Conservation (phyloP, 2,888 invertebrate species). For the Xiphydria camelus region DNA sequence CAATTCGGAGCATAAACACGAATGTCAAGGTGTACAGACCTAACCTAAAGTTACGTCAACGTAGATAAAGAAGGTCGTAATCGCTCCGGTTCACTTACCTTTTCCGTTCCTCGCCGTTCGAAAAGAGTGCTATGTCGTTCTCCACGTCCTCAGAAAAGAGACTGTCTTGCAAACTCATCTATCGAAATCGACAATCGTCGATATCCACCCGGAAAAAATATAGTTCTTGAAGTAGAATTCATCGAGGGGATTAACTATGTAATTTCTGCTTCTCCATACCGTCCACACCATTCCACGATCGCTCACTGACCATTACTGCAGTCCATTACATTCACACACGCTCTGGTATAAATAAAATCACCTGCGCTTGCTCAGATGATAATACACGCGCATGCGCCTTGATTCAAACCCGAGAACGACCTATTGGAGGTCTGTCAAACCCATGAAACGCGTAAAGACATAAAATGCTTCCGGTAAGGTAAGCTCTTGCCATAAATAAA, state of each 20-base stretch:
- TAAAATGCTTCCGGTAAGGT: too few species aligned
- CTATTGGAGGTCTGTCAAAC: too few species aligned
- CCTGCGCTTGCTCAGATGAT: too few species aligned
- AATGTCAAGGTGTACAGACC: not conserved
- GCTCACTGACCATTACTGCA: not conserved
- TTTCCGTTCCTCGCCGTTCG: conserved; percentile 41
- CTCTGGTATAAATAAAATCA: too few species aligned
- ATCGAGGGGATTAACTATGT: conserved; percentile 1
- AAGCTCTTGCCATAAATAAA: too few species aligned
- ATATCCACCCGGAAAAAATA: not conserved
- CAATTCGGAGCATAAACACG: too few species aligned
- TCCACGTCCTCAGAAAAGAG: conserved; percentile 51
- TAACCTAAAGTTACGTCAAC: conserved; percentile 4
- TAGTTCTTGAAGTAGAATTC: not conserved
- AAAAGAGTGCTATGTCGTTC: conserved; percentile 47
- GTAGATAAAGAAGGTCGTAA: not conserved
- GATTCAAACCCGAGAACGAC: too few species aligned
- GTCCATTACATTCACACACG: not conserved
- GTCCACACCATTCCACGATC: not conserved
- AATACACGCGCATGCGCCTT: too few species aligned
- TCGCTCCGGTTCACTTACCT: conserved; percentile 35
- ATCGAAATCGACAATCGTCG: conserved; percentile 15
- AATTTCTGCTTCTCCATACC: conserved; percentile 2
- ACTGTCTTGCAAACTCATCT: conserved; percentile 52
- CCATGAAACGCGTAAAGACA: too few species aligned